These are phyloP conservation scores for Drosophila orena DNA, from an alignment of 1,140 invertebrate species.

Conservation along the genomic window DNA sequence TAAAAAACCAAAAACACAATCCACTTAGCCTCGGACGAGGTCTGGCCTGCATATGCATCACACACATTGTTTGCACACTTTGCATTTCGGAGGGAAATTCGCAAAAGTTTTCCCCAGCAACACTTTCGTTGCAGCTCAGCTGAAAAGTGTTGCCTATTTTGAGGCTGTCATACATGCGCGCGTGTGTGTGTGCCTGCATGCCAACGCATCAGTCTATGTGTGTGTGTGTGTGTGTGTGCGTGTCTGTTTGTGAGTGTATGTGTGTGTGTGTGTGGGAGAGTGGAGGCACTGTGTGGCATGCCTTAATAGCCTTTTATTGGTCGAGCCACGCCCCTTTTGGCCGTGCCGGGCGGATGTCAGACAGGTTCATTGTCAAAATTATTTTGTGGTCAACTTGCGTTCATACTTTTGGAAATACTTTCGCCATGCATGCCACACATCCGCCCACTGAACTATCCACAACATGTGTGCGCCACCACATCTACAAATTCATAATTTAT, in stretches of 20 bases:
- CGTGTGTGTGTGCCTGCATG: constrained; percentile 26
- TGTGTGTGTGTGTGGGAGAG: neutral
- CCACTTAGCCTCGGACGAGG: constrained; percentile 34
- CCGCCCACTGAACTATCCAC: constrained; percentile 7
- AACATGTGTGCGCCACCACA: constrained; percentile 12
- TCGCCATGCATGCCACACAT: neutral
- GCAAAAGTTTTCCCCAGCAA: constrained; percentile 72
- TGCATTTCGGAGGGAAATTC: constrained; percentile 77
- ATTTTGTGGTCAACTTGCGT: constrained; percentile 81
- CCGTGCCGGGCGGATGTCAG: constrained; percentile 22
- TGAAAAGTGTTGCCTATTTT: constrained; percentile 79
- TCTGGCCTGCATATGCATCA: constrained; percentile 64
- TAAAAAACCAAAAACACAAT: constrained; percentile 37
- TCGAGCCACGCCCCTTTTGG: constrained; percentile 20
- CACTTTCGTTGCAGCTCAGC: constrained; percentile 66
- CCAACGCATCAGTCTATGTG: constrained; percentile 14
- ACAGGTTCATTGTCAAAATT: constrained; percentile 80
- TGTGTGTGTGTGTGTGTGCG: neutral
- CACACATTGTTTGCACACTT: constrained; percentile 81
- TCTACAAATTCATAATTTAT: constrained; percentile 39
- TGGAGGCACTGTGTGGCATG: constrained; percentile 37
- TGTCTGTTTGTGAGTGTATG: constrained; percentile 5
- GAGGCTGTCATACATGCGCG: constrained; percentile 27
- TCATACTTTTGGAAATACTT: constrained; percentile 72
- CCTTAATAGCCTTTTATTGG: constrained; percentile 73